Evolutionary conservation across 2,797 vertebrate species (phyloP).

Genomic region (Lindbergichthys nudifrons): DNA sequence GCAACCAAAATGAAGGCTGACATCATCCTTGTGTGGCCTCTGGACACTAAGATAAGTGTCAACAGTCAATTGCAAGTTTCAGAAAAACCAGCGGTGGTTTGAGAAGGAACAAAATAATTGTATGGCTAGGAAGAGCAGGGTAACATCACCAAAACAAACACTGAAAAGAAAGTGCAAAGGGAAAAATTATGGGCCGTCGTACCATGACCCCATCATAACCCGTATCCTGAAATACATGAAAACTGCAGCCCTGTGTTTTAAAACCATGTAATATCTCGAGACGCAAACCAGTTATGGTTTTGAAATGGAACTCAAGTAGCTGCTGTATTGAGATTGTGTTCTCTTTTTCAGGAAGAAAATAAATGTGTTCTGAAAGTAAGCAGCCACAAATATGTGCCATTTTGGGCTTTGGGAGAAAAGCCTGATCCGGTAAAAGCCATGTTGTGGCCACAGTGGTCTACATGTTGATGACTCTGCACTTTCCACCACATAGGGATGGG

Average conservation of each 20-base stretch:
- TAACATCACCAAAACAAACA: conserved; percentile 73
- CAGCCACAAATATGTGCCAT: conserved; percentile 75
- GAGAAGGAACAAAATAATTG: conserved; percentile 79
- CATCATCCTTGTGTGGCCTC: conserved; percentile 72
- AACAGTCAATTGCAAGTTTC: conserved; percentile 70
- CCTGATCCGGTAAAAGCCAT: conserved; percentile 65
- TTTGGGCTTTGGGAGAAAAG: conserved; percentile 59
- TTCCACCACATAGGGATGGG: conserved; percentile 61
- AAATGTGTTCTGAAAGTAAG: conserved; percentile 55
- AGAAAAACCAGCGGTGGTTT: conserved; percentile 70
- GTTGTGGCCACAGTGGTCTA: conserved; percentile 64
- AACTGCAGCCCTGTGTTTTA: conserved; percentile 35
- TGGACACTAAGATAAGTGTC: conserved; percentile 49
- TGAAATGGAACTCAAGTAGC: conserved; percentile 43
- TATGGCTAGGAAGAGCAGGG: conserved; percentile 52
- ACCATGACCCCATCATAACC: conserved; percentile 63
- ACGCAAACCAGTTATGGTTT: conserved; percentile 54
- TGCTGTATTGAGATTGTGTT: conserved; percentile 55
- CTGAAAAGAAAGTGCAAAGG: conserved; percentile 52
- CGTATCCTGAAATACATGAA: conserved; percentile 62
- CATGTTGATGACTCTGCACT: conserved; percentile 70
- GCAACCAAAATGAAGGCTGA: conserved; percentile 67
- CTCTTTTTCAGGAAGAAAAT: conserved; percentile 32
- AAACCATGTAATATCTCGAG: conserved; percentile 48
- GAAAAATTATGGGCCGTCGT: conserved; percentile 55